A percentile compares a stretch with the other conserved stretches of the same genome.
phyloP scores from a whole-genome alignment of 1,140 invertebrate genomes.

The Rhyzopertha dominica region DNA sequence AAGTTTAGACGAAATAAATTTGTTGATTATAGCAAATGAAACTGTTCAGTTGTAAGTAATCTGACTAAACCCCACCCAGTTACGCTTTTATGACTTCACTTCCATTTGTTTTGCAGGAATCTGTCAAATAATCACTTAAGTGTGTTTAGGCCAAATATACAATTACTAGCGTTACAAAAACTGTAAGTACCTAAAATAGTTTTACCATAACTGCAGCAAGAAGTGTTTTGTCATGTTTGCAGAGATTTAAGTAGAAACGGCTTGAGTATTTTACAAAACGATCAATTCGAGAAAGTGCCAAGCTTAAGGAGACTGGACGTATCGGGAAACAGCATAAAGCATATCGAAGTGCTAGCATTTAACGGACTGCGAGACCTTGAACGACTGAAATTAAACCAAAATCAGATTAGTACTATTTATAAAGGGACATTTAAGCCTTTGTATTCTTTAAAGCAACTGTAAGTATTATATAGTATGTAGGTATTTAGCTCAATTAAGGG shows the following conservation, averaged over 20 bases:
- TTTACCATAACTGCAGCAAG: too few relatives aligned
- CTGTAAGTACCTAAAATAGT: constrained; percentile 34
- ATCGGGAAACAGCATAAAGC: constrained; percentile 59
- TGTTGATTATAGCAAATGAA: constrained; percentile 45
- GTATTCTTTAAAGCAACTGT: constrained; percentile 62
- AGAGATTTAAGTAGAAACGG: constrained; percentile 75
- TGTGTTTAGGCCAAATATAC: constrained; percentile 38
- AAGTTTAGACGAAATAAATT: constrained; percentile 46
- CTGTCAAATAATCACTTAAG: constrained; percentile 39
- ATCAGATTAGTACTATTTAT: constrained; percentile 61
- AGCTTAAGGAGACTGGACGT: constrained; percentile 65
- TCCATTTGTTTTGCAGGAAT: constrained; percentile 36
- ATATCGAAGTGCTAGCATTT: constrained; percentile 60
- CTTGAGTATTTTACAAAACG: constrained; percentile 65
- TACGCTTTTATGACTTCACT: constrained; percentile 8
- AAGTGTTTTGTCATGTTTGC: constrained; percentile 37
- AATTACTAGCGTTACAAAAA: constrained; percentile 42
- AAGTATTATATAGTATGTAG: constrained; percentile 52
- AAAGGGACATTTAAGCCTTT: constrained; percentile 65
- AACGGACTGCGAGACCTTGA: constrained; percentile 59
- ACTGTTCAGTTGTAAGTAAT: constrained; percentile 46
- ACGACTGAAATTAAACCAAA: constrained; percentile 60
- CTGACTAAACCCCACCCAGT: too few relatives aligned
- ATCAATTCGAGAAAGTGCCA: constrained; percentile 65
- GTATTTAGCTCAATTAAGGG: too few relatives aligned